A percentile compares a stretch with the other conserved stretches of the same genome.
Evolutionary conservation across 2,888 invertebrate species (phyloP).

Genomic region (Scaptomyza flava): DNA sequence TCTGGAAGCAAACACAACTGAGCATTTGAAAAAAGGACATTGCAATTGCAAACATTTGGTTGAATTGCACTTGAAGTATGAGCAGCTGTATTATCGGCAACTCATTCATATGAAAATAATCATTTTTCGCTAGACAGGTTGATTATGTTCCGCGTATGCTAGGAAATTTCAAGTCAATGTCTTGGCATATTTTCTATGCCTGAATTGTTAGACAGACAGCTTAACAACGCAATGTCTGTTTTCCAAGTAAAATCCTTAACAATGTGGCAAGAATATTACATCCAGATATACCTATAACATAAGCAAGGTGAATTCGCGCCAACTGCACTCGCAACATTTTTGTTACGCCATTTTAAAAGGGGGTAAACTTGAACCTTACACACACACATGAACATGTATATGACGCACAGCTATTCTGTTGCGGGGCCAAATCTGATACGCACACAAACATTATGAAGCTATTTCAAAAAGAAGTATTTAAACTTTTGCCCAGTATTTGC

Average conservation of each 20-base stretch:
- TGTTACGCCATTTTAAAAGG: not conserved
- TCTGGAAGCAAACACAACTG: constrained; percentile 16
- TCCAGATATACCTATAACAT: constrained; percentile 11
- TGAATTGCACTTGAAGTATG: constrained; percentile 1
- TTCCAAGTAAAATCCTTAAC: constrained; percentile 12
- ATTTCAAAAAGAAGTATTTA: constrained; percentile 68
- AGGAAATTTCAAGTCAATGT: not conserved
- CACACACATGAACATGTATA: not conserved
- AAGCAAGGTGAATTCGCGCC: not conserved
- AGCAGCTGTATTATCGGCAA: constrained; percentile 11
- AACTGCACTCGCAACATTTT: constrained; percentile 11
- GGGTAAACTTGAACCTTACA: not conserved
- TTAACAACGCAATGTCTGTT: constrained; percentile 13
- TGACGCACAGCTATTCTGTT: constrained; percentile 11
- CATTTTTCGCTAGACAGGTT: not conserved
- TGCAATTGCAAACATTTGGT: constrained; percentile 5
- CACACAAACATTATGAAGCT: constrained; percentile 75
- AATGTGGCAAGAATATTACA: not conserved
- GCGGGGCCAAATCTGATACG: constrained; percentile 56
- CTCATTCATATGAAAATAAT: constrained; percentile 5
- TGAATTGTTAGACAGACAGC: constrained; percentile 10
- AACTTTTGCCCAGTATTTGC: constrained; percentile 61
- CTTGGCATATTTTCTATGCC: not conserved
- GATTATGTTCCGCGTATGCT: not conserved
- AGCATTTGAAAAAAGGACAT: constrained; percentile 1